Conservation (phyloP, 2,113 vertebrate genomes). For the Paradisaea rubra region DNA sequence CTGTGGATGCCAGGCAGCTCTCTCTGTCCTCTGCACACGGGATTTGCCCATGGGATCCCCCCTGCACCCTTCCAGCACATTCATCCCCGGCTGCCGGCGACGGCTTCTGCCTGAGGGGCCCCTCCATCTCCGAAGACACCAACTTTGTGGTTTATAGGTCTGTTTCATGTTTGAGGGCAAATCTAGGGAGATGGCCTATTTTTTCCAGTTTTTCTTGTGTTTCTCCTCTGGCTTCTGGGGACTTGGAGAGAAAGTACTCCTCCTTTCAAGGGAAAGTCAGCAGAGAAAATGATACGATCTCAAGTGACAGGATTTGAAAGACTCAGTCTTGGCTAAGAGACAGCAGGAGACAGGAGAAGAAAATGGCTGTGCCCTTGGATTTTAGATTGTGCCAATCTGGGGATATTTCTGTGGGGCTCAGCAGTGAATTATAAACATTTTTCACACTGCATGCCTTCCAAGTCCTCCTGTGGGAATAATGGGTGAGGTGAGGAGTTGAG, state of each 20-base stretch:
- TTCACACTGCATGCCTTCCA: background rate
- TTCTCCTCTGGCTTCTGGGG: background rate
- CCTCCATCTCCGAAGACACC: background rate
- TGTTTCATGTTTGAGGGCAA: background rate
- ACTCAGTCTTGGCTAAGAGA: background rate
- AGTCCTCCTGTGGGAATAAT: background rate
- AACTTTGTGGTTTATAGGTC: background rate
- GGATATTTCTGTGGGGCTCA: background rate
- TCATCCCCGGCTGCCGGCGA: fast-evolving
- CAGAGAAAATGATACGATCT: background rate
- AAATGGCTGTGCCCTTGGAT: background rate
- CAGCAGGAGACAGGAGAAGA: background rate
- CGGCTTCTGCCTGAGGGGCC: background rate
- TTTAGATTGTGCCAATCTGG: background rate
- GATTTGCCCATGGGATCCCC: background rate
- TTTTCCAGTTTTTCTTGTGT: background rate
- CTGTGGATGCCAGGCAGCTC: background rate
- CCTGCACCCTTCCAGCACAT: background rate
- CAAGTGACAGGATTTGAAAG: background rate
- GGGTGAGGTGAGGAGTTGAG: background rate
- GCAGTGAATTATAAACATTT: background rate
- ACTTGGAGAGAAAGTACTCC: background rate
- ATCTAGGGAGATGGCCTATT: background rate
- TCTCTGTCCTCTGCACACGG: background rate
- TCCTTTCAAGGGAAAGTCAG: background rate